Evolutionary conservation across 1,140 invertebrate genomes (phyloP), one percentile per base, ranked within the genome.

Genomic region (Rhyzopertha dominica): DNA sequence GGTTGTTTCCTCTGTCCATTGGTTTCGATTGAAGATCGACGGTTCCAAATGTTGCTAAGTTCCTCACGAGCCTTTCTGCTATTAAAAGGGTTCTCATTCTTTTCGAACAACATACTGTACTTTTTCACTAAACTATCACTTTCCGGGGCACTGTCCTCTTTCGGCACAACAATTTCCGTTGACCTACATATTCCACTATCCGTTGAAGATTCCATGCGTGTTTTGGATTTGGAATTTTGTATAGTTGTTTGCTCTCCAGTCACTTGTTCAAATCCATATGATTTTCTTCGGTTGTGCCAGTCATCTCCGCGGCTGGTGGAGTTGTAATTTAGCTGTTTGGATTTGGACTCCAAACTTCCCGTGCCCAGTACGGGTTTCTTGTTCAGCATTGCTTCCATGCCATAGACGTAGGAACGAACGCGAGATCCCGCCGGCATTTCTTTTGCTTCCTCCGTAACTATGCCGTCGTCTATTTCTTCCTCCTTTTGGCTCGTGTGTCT

Each of bases 221-320:
- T 70, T 42, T 69, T 74, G 40, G 57, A 68, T 28, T 56, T 61
- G 22, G 54, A 43, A 26, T 66, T 68, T 25, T 67, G 60, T 10
- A 65, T 61, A 49, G 57, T 68, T 45, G 67, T 63, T 13, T 68
- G 58, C 34, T 69, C 53, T 23, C 63, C 67, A 5, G 70, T 69
- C 49, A 82, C 79, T 49, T 80, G 77, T 65, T 85, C 82, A 52
- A 85, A 85, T 37, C 81, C 82, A 54, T 84, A 85, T 3, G 81
- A 84, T 63, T 84, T 84, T 47, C 82, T 68, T 49, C 81, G 68
- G 49, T 76, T 73, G 54, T 79, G 79, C 81, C 81, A 84, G 46
- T 82, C 80, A 43, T 79, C 76, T 14, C 60, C 62, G 34, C 62
- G 55, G 28, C 49, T 57, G 41, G 54, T 66, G 5, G 65, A 60